A percentile compares a stretch with the other conserved stretches of the same genome.
Evolutionary conservation across 2,888 invertebrate species (phyloP).

Genomic region (Biston stratarius): DNA sequence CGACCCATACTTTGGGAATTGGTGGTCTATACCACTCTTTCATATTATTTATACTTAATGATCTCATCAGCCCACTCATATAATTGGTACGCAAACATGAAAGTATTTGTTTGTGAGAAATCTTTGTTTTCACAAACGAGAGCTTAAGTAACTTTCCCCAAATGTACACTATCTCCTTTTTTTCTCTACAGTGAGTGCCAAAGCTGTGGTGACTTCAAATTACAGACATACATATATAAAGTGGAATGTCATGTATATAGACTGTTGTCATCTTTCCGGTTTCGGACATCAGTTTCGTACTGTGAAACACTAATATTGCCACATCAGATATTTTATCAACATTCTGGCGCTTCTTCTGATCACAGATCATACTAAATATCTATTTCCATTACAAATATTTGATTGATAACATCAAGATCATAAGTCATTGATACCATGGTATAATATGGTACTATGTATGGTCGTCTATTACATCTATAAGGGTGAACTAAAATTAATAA

Average conservation of each 20-base stretch:
- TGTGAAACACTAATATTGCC: neutral
- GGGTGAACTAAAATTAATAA: too few relatives aligned
- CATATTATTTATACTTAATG: too few relatives aligned
- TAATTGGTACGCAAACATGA: neutral
- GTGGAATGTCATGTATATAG: neutral
- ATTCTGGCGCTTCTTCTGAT: neutral
- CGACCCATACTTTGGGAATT: too few relatives aligned
- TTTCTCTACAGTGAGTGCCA: neutral
- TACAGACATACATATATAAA: conserved; percentile 6
- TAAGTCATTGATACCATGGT: too few relatives aligned
- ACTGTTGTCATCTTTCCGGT: conserved; percentile 4
- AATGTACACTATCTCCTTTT: neutral
- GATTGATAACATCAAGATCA: too few relatives aligned
- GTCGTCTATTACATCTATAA: too few relatives aligned
- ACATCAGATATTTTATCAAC: neutral
- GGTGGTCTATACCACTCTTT: too few relatives aligned
- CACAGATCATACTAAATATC: too few relatives aligned
- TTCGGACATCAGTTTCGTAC: conserved; percentile 11
- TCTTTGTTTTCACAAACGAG: neutral
- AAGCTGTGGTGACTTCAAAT: neutral
- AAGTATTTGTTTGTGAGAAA: conserved; percentile 1
- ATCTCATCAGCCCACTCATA: too few relatives aligned
- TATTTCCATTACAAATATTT: too few relatives aligned
- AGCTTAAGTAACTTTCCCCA: neutral
- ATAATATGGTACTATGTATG: too few relatives aligned